These are phyloP conservation scores for Cyprinodon tularosa DNA, from an alignment of 2,113 vertebrate species.

Conservation along the genomic window DNA sequence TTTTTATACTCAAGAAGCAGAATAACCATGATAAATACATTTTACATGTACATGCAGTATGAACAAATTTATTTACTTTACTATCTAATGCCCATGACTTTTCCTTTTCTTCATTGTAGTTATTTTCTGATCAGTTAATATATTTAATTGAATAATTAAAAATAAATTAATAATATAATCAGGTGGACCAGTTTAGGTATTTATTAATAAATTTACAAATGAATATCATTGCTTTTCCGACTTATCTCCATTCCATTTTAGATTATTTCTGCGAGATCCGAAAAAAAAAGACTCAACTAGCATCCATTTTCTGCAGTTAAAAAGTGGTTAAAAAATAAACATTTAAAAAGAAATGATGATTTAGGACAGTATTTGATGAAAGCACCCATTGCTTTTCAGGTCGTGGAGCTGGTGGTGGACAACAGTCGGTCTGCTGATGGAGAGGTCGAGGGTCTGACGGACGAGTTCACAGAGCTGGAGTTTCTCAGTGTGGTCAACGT, in stretches of 20 bases:
- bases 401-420: slow-evolving; percentile 93
- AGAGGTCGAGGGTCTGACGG: slow-evolving; percentile 92
- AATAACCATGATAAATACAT: not conserved
- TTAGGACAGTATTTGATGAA: not conserved
- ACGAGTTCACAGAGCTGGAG: slow-evolving; percentile 92
- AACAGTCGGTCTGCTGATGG: slow-evolving; percentile 92
- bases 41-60: not conserved
- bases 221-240: not conserved
- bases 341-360: not conserved
- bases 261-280: not conserved
- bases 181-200: not conserved
- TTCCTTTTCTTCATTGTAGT: not conserved
- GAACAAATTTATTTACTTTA: not conserved
- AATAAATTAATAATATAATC: not conserved
- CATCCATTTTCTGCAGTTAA: not conserved
- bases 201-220: not conserved
- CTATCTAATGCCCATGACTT: not conserved
- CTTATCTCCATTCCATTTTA: not conserved
- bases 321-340: not conserved
- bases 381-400: slow-evolving; percentile 66
- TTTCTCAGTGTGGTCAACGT: slow-evolving; percentile 96
- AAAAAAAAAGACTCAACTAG: too few species aligned
- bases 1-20: not conserved
- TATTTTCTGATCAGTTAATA: not conserved
- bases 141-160: not conserved